A percentile compares a stretch with the other conserved stretches of the same genome.
phyloP scores from a whole-genome alignment of 2,888 invertebrate species.

The Patella ulyssiponensis region DNA sequence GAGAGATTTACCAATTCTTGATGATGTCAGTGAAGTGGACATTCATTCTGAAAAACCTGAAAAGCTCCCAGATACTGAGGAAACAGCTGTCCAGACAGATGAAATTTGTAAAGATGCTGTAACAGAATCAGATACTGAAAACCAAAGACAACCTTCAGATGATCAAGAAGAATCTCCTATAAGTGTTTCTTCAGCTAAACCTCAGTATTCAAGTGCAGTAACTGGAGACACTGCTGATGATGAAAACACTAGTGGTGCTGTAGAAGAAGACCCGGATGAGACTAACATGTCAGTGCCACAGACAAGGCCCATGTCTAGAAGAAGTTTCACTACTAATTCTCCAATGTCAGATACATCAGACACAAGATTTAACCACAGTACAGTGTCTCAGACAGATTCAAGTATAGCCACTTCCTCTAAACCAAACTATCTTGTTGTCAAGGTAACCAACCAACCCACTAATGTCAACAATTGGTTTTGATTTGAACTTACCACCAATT shows the following conservation, averaged over 20 bases:
- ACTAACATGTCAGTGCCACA: not conserved
- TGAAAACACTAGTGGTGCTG: not conserved
- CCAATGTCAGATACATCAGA: not conserved
- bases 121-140: not conserved
- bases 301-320: not conserved
- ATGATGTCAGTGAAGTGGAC: not conserved
- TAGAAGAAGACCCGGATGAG: not conserved
- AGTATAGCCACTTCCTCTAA: not conserved
- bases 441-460: not conserved
- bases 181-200: not conserved
- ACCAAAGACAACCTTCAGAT: not conserved
- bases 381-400: not conserved
- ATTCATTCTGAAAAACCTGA: not conserved
- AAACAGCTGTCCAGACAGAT: not conserved
- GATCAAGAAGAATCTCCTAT: not conserved
- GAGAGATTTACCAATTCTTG: slow-evolving; percentile 4
- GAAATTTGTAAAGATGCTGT: too few relatives aligned
- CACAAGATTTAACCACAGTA: not conserved
- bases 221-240: not conserved
- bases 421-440: not conserved
- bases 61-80: not conserved
- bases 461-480: too few relatives aligned
- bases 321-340: not conserved
- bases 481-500: too few relatives aligned
- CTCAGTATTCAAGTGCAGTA: not conserved